Base-by-base conservation (phyloP, 1,140 invertebrate species). In the Alviniconcha marisindica region DNA sequence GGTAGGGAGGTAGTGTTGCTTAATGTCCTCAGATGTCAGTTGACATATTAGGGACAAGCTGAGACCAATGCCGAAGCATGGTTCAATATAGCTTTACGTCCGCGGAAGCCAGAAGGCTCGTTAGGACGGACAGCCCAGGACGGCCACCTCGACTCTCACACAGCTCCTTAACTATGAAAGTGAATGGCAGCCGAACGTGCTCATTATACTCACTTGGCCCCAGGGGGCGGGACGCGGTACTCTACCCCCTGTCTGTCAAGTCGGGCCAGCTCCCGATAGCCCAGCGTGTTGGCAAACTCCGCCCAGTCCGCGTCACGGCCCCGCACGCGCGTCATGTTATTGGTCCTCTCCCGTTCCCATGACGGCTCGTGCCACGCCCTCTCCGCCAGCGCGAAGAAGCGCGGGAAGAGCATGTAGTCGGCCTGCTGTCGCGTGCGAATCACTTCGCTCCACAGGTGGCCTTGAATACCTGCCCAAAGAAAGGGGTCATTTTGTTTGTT, bases 191-290 rank as follows among this genome's bases (percentile, higher is more conserved):
- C n/a, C n/a, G n/a, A n/a, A n/a, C n/a, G n/a, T n/a, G n/a, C n/a
- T n/a, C n/a, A n/a, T n/a, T n/a, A n/a, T 33, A 79, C 86, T 85
- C 84, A 90, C 91, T 76, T 85, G 14, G 89, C 91, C 3, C 90
- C 90, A 1, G 91, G 90, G 60, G 84, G 88, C 1, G 89, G 90
- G 2, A 92, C 73, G 28, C 88, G 42, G 73, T 91, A 92, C 42
- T 79, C 81, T 36, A 89, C 77, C 15, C 85, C 85, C 33, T 87
- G 28, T 38, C 81, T 79, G 38, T 91, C 91, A 12, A 92, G 86
- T 76, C 88, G 69, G 21, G 77, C 81, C n/a, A 92, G 74, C 77
- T 92, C 91, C 69, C 84, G 84, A 81, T 88, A 84, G 31, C 91
- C 91, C 18, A 92, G 60, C 4, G 85, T 88, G 86, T 89, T 91